Conservation (phyloP, 1,140 invertebrate genomes). For the Drosophila nikananu region DNA sequence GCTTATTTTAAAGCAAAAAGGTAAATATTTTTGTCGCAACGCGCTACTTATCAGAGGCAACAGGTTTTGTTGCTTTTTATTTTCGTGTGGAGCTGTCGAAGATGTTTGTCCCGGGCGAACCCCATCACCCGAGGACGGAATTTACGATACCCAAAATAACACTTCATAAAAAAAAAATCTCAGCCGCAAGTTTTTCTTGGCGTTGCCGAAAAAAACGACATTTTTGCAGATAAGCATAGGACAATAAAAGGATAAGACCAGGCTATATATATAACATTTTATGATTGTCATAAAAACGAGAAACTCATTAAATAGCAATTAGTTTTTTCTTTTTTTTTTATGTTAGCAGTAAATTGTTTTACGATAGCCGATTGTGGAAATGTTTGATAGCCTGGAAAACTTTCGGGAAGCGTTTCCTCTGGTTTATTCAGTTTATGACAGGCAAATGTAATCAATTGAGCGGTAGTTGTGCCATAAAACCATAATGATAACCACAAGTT, state of each 20-base stretch:
- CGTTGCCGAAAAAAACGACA: slow-evolving; percentile 8
- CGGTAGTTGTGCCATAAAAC: slow-evolving; percentile 50
- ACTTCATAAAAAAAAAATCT: slow-evolving; percentile 43
- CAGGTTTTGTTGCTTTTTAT: slow-evolving; percentile 4
- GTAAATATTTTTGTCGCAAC: slow-evolving; percentile 14
- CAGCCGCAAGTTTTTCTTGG: slow-evolving; percentile 11
- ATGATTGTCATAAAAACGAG: slow-evolving; percentile 20
- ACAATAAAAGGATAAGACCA: slow-evolving; percentile 25
- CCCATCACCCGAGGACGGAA: slow-evolving; percentile 33
- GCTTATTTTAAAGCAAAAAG: neutral
- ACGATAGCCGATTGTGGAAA: slow-evolving; percentile 21
- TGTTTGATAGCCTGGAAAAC: slow-evolving; percentile 33
- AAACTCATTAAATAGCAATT: slow-evolving; percentile 49
- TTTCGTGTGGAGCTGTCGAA: slow-evolving; percentile 17
- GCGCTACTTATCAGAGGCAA: slow-evolving; percentile 41
- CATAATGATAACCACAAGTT: slow-evolving; percentile 26
- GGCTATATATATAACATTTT: slow-evolving; percentile 31
- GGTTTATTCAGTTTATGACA: slow-evolving; percentile 15
- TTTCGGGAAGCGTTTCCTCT: slow-evolving; percentile 17
- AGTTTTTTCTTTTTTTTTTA: neutral
- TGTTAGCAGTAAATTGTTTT: slow-evolving; percentile 12
- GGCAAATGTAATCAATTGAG: slow-evolving; percentile 23
- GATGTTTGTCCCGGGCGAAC: slow-evolving; percentile 6
- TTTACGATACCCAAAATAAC: slow-evolving; percentile 17
- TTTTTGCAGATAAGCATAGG: slow-evolving; percentile 27